Evolutionary conservation across 2,888 invertebrate genomes (phyloP).

Genomic region (Ecliptopera silaceata): DNA sequence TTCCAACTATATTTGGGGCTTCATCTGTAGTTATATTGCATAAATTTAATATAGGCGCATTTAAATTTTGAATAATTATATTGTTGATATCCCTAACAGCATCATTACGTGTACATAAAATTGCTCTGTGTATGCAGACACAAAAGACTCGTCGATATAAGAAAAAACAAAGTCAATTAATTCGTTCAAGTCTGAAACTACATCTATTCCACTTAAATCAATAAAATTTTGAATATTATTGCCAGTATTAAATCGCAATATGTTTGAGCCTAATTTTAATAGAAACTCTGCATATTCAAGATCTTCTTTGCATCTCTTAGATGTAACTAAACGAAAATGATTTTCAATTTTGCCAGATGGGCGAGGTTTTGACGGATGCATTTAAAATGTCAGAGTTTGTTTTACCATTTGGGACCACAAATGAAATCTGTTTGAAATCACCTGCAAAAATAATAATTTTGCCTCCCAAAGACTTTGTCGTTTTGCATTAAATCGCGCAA

Average conservation of each 20-base stretch:
- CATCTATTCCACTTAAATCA: slow-evolving; percentile 1
- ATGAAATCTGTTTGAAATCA: slow-evolving; percentile 19
- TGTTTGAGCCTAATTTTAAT: no score
- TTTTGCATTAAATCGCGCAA: background rate
- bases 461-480: background rate
- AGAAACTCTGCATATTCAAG: background rate
- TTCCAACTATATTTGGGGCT: no score
- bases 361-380: slow-evolving; percentile 3
- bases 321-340: slow-evolving; percentile 1
- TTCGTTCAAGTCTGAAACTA: slow-evolving; percentile 1
- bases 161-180: slow-evolving; percentile 12
- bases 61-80: slow-evolving; percentile 8
- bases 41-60: no score
- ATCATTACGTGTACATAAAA: background rate
- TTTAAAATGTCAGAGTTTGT: slow-evolving; percentile 2
- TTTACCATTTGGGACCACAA: slow-evolving; percentile 1
- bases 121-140: background rate
- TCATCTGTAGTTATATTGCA: no score
- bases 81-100: slow-evolving; percentile 1
- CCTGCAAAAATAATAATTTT: slow-evolving; percentile 20
- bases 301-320: slow-evolving; percentile 8
- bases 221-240: background rate
- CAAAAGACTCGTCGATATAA: slow-evolving; percentile 3
- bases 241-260: background rate
- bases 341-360: slow-evolving; percentile 2